These are phyloP conservation scores for Erinaceus europaeus DNA, from an alignment of 2,113 vertebrate species.

Conservation along the genomic window DNA sequence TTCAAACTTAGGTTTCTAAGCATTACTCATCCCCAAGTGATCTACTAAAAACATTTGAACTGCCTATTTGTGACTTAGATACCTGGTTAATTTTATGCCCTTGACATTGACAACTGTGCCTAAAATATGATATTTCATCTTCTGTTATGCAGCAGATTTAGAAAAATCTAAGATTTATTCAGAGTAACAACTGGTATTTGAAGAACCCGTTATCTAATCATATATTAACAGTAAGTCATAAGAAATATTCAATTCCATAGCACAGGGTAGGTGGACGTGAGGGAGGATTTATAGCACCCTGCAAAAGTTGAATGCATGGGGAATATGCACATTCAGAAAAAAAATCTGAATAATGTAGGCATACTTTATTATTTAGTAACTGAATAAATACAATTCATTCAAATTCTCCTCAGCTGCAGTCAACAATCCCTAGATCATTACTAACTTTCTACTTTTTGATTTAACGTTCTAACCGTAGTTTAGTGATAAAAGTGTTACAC, in stretches of 20 bases:
- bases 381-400: slow-evolving; percentile 22
- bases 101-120: background rate
- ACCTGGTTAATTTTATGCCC: slow-evolving; percentile 30
- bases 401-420: background rate
- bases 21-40: background rate
- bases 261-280: background rate
- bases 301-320: background rate
- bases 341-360: background rate
- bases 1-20: slow-evolving; percentile 37
- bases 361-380: slow-evolving; percentile 42
- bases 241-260: slow-evolving; percentile 20
- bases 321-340: slow-evolving; percentile 1
- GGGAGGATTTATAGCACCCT: background rate
- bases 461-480: background rate
- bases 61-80: background rate
- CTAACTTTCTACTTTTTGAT: slow-evolving; percentile 45
- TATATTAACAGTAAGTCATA: slow-evolving; percentile 10
- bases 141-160: slow-evolving; percentile 37
- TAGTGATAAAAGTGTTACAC: background rate
- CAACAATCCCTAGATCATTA: background rate
- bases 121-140: slow-evolving; percentile 47
- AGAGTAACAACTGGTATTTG: slow-evolving; percentile 45
- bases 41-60: background rate
- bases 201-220: slow-evolving; percentile 43
- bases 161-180: slow-evolving; percentile 32